Evolutionary conservation across 2,797 vertebrate species (phyloP).

Genomic region (Notolabrus celidotus): DNA sequence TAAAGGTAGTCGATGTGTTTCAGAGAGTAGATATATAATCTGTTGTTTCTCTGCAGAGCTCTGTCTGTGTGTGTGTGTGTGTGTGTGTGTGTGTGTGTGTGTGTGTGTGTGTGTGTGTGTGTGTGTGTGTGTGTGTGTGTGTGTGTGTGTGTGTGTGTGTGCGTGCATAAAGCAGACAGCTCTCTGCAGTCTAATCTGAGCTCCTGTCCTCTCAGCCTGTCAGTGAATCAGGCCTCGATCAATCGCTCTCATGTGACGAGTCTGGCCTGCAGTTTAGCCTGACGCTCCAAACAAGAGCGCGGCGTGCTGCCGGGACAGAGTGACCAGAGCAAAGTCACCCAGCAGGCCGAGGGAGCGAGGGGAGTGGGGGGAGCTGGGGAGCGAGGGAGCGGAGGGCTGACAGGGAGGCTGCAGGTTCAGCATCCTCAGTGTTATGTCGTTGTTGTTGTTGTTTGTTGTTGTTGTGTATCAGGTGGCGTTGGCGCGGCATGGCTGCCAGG

Average conservation of each 20-base stretch:
- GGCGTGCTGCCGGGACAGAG: constrained; percentile 74
- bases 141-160: too few relatives aligned
- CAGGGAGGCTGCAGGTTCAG: constrained; percentile 59
- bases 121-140: too few relatives aligned
- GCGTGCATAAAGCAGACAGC: neutral
- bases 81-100: too few relatives aligned
- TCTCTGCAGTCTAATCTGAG: constrained; percentile 18
- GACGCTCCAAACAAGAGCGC: constrained; percentile 65
- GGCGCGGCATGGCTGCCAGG: constrained; percentile 80
- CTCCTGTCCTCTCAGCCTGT: constrained; percentile 43
- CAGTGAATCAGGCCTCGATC: constrained; percentile 65
- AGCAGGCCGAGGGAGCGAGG: constrained; percentile 40
- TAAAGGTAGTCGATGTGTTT: too few relatives aligned
- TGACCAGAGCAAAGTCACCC: constrained; percentile 84
- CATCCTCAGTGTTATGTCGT: constrained; percentile 67
- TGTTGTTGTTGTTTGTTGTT: constrained; percentile 61
- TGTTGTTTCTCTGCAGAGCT: too few relatives aligned
- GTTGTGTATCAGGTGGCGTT: constrained; percentile 85
- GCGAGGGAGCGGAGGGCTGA: constrained; percentile 44
- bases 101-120: too few relatives aligned
- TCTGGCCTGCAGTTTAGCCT: constrained; percentile 69
- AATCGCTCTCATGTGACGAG: constrained; percentile 65
- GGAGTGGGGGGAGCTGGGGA: constrained; percentile 20
- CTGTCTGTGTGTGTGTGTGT: too few relatives aligned
- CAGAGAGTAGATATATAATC: too few relatives aligned